Evolutionary conservation across 2,888 invertebrate species (phyloP).

Genomic region (Agriopis aurantiaria): DNA sequence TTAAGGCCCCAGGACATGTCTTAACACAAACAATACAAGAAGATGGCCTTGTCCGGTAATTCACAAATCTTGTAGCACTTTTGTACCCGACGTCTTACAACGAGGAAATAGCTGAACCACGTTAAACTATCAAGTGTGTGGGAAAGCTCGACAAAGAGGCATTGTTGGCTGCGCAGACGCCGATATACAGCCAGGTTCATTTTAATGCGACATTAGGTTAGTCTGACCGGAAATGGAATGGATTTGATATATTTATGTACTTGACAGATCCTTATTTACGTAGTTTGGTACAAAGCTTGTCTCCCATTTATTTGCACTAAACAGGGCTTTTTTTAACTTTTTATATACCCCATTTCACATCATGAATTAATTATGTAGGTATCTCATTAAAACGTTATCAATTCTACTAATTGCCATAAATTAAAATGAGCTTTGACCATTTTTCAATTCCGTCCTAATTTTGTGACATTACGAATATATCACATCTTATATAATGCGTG

Average conservation of each 20-base stretch:
- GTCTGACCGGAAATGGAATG: constrained; percentile 8
- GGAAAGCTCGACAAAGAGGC: constrained; percentile 60
- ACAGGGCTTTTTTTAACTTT: no score
- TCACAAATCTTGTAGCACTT: constrained; percentile 41
- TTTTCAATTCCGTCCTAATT: constrained; percentile 1
- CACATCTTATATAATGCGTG: constrained; percentile 1
- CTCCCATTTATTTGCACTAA: no score
- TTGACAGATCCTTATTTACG: no score
- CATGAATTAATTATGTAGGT: neutral
- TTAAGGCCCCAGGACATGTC: neutral
- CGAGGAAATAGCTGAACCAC: constrained; percentile 45
- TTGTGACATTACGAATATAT: neutral
- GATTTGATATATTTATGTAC: neutral
- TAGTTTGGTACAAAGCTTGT: no score
- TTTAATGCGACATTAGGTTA: constrained; percentile 17
- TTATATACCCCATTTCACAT: neutral
- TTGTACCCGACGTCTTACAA: constrained; percentile 33
- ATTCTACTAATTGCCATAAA: neutral
- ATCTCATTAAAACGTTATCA: neutral
- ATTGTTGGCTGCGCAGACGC: constrained; percentile 53
- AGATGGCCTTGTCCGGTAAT: constrained; percentile 6
- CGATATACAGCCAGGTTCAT: constrained; percentile 13
- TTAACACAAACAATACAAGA: neutral
- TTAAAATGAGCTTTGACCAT: neutral
- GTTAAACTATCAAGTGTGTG: constrained; percentile 51